Base-by-base conservation (phyloP, 2,113 vertebrate genomes). In the Podarcis raffonei region DNA sequence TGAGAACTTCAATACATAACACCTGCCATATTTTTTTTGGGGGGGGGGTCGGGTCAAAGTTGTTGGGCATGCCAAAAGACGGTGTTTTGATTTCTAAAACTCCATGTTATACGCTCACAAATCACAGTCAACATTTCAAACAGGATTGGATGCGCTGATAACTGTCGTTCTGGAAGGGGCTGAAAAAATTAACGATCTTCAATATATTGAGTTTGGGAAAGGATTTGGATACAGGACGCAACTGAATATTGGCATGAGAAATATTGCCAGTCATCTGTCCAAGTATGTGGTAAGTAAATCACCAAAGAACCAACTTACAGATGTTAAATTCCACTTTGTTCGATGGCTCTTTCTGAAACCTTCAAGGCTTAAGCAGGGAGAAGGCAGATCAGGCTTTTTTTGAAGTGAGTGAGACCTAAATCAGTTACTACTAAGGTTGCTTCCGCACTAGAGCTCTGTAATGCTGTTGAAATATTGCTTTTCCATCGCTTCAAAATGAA, bases 151-250 rank as follows among this genome's bases (percentile, higher is more conserved):
- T 81, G 96, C 93, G 7, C 92, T 97, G 71, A 81, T 96, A 18
- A 96, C 95, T 5, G 57, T 97, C 65, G 96, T 91, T 89, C 90
- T 97, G 91, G 93, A 96, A 66, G 93, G 90, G 88, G 69, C 90
- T 69, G 72, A 82, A 0, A 2, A 83, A 30, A n/a, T 94, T 76
- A 59, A 92, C 27, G 90, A 96, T 13, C 92, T 97, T 87, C 86
- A 25, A 59, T 92, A 92, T 72, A 91, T 96, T 86, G 96, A 97
- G 81, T 97, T 97, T 89, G 97, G 96, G 57, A 97, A 93, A 93
- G 95, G 96, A 88, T 96, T 95, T 90, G 93, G 94, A 37, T 96
- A 96, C 65, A 93, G 62, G 27, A 93, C 92, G 23, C 95, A 96
- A 83, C 84, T 96, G 71, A 81, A 92, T 39, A 92, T 95, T 39